A percentile compares a stretch with the other conserved stretches of the same genome.
These are phyloP conservation scores for Drosophila vallismaia DNA, from an alignment of 2,888 invertebrate species.

Conservation along the genomic window DNA sequence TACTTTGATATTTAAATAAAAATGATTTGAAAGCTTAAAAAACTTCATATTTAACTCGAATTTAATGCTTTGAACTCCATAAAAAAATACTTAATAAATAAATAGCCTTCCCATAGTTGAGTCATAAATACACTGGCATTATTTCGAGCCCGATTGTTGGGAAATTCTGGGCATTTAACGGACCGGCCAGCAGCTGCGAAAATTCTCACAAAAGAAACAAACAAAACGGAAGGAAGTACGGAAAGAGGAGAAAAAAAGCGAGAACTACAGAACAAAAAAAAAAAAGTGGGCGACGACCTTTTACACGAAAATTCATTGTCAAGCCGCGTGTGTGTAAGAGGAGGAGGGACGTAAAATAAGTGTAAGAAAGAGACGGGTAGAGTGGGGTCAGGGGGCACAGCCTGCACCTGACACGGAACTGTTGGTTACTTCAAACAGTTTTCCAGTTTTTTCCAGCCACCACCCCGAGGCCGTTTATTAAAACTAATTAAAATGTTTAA, in stretches of 20 bases:
- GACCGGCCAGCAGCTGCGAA: constrained; percentile 63
- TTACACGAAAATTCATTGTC: constrained; percentile 69
- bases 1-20: no score
- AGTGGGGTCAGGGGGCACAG: not conserved
- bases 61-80: no score
- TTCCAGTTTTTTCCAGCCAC: constrained; percentile 25
- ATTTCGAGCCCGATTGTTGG: constrained; percentile 9
- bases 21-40: no score
- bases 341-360: not conserved
- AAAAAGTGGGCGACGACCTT: constrained; percentile 60
- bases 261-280: not conserved
- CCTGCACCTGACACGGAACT: constrained; percentile 52
- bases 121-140: constrained; percentile 1
- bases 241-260: not conserved
- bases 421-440: constrained; percentile 63
- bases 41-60: no score
- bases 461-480: constrained; percentile 67
- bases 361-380: not conserved
- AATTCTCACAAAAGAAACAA: constrained; percentile 55
- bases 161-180: constrained; percentile 44
- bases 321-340: constrained; percentile 37
- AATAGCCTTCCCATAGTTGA: not conserved
- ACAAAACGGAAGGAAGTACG: constrained; percentile 23
- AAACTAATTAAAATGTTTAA: constrained; percentile 78
- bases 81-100: not conserved